phyloP scores from a whole-genome alignment of 2,888 invertebrate genomes.

The Diachrysia chrysitis region DNA sequence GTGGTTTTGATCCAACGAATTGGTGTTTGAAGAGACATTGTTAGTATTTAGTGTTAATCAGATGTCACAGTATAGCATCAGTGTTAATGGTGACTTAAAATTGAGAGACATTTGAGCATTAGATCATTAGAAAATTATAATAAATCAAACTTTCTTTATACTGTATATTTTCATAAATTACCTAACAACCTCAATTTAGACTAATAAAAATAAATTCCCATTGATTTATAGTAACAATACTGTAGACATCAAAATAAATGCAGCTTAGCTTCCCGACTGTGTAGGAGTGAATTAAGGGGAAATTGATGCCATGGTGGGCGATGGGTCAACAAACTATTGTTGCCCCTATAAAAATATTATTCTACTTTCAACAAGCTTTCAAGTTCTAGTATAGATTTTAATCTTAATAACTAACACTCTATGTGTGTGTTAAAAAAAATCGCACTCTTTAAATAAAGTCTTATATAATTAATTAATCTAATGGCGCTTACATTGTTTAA shows the following conservation, averaged over 20 bases:
- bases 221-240: background rate
- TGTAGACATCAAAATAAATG: background rate
- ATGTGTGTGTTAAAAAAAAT: too few species aligned
- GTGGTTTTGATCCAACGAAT: background rate
- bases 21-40: background rate
- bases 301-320: conserved; percentile 10
- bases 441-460: too few species aligned
- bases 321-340: conserved; percentile 8
- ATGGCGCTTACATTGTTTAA: too few species aligned
- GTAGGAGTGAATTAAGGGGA: conserved; percentile 3
- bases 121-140: too few species aligned
- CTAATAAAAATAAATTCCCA: background rate
- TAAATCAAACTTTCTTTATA: too few species aligned
- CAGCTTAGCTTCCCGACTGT: background rate
- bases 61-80: too few species aligned
- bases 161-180: background rate
- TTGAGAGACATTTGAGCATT: too few species aligned
- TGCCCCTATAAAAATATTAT: background rate
- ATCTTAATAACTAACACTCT: background rate
- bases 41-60: too few species aligned
- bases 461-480: too few species aligned
- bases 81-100: too few species aligned
- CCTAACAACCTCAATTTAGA: background rate
- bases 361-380: background rate
- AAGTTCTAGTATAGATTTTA: background rate